Evolutionary conservation across 1,140 invertebrate species (phyloP).

Genomic region (Plutomurus gul): DNA sequence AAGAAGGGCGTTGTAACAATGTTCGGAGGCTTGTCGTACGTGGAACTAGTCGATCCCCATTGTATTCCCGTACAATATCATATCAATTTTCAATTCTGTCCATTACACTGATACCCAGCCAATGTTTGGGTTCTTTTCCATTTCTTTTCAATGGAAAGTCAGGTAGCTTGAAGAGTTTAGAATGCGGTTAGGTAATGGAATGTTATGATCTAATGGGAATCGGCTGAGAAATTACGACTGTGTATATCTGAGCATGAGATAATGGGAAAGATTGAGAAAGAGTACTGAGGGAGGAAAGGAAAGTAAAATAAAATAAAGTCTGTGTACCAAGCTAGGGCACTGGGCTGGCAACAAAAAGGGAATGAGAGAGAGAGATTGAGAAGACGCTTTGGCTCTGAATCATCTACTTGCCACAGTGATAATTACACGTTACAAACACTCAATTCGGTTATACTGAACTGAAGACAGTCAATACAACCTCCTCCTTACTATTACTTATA

Average conservation of each 20-base stretch:
- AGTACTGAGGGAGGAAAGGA: background rate
- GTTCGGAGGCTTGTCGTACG: too few species aligned
- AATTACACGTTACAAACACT: conserved; percentile 22
- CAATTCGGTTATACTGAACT: background rate
- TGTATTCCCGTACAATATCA: too few species aligned
- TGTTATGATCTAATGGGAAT: background rate
- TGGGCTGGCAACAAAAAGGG: background rate
- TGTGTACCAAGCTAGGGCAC: background rate
- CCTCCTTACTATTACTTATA: too few species aligned
- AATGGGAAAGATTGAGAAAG: conserved; percentile 4
- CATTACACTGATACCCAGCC: background rate
- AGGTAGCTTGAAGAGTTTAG: background rate
- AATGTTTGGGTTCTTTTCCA: too few species aligned
- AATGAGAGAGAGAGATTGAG: background rate
- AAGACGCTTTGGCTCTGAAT: background rate
- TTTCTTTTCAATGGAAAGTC: background rate
- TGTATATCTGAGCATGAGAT: background rate
- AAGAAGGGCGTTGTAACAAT: too few species aligned
- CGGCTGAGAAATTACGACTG: background rate
- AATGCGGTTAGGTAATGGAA: background rate
- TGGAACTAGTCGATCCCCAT: too few species aligned
- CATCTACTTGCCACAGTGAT: conserved; percentile 25
- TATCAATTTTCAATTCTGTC: background rate
- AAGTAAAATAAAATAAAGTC: background rate
- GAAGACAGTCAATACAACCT: conserved; percentile 13